Evolutionary conservation across 2,888 invertebrate species (phyloP).

Genomic region (Epinotia demarniana): DNA sequence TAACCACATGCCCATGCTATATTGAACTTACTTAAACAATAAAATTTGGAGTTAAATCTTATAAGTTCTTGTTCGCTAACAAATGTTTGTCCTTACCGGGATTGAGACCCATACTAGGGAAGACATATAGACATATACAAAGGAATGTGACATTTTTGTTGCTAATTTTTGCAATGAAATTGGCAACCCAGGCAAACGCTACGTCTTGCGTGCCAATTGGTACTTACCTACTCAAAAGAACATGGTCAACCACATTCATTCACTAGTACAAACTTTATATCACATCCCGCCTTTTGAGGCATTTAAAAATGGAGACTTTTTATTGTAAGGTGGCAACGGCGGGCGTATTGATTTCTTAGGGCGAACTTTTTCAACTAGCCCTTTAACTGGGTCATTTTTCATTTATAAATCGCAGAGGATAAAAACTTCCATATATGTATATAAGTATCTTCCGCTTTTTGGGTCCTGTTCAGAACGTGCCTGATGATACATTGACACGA

Average conservation of each 20-base stretch:
- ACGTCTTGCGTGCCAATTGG: not conserved
- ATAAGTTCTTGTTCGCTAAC: not conserved
- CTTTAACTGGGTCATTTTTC: not conserved
- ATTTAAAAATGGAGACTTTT: not conserved
- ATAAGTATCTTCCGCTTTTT: not conserved
- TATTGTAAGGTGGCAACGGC: not conserved
- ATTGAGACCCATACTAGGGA: not conserved
- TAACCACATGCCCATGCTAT: too few species aligned
- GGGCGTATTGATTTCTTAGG: slow-evolving; percentile 3
- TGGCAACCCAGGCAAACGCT: slow-evolving; percentile 1
- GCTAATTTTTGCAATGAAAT: not conserved
- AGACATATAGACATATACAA: not conserved
- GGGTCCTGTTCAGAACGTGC: not conserved
- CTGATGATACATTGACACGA: not conserved
- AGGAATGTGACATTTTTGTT: not conserved
- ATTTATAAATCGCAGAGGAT: not conserved
- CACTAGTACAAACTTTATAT: not conserved
- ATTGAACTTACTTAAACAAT: not conserved
- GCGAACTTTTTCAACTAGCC: not conserved
- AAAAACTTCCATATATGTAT: not conserved
- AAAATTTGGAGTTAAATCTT: not conserved
- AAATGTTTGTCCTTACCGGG: not conserved
- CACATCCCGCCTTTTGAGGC: not conserved
- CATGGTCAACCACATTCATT: not conserved
- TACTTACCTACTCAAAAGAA: not conserved